Conservation (phyloP, 1,140 invertebrate genomes). For the Hypsibius dujardini region DNA sequence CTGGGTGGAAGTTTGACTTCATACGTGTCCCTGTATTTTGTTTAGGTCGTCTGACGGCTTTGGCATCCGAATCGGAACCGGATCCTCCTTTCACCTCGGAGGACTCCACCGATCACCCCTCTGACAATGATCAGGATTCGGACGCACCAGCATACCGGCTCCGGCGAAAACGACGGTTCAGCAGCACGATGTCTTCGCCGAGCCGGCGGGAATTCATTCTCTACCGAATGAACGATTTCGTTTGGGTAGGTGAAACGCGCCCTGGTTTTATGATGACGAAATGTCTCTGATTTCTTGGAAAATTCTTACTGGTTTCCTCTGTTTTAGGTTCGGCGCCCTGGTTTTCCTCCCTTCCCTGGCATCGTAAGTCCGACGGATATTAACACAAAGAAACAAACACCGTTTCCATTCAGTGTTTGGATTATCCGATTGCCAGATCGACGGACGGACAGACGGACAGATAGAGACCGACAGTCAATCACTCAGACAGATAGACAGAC, state of each 20-base stretch:
- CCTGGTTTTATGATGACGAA: too few species aligned
- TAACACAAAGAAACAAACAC: too few species aligned
- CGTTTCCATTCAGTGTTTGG: too few species aligned
- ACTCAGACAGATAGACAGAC: too few species aligned
- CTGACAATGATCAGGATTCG: constrained; percentile 10
- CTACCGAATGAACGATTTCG: constrained; percentile 43
- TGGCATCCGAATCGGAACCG: constrained; percentile 1
- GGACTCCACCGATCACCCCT: constrained; percentile 5
- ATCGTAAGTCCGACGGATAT: constrained; percentile 37
- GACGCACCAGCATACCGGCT: not conserved
- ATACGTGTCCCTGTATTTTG: not conserved
- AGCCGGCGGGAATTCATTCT: not conserved
- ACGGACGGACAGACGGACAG: too few species aligned
- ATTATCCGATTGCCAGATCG: too few species aligned
- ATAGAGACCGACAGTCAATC: too few species aligned
- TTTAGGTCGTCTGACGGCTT: not conserved
- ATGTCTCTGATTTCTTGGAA: too few species aligned
- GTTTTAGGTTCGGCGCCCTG: constrained; percentile 56
- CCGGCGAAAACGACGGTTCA: not conserved
- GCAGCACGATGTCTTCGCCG: too few species aligned
- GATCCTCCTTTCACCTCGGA: not conserved
- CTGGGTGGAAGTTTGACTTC: too few species aligned
- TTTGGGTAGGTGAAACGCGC: constrained; percentile 46
- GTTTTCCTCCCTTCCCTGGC: constrained; percentile 90
- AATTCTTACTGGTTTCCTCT: too few species aligned